These are phyloP conservation scores for Parthenolecanium corni DNA, from an alignment of 2,888 invertebrate genomes.

Conservation along the genomic window DNA sequence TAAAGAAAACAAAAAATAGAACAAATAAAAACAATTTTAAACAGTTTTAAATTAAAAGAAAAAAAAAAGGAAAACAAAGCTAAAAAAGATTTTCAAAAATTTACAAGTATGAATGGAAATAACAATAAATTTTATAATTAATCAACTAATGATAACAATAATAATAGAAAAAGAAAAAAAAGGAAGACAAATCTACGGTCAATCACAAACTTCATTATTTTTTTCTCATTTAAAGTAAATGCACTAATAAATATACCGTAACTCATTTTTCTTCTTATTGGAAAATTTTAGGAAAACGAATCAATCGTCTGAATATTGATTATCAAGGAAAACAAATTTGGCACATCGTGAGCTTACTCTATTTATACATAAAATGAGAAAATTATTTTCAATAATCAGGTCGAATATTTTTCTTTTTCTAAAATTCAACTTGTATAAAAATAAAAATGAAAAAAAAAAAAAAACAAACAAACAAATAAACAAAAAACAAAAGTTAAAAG, in stretches of 20 bases:
- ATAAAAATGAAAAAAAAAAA: no score
- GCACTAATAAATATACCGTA: not conserved
- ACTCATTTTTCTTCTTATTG: not conserved
- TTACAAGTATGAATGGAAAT: no score
- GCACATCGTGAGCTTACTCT: not conserved
- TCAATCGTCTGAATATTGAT: not conserved
- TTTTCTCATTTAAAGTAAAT: not conserved
- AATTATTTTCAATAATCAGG: no score
- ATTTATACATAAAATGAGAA: no score
- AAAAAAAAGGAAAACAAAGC: not conserved
- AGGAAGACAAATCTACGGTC: not conserved
- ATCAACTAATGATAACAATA: not conserved
- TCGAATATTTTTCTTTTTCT: no score
- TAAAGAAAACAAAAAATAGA: not conserved
- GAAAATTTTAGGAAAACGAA: not conserved
- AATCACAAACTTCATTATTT: not conserved
- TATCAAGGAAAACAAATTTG: not conserved
- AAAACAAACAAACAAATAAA: no score
- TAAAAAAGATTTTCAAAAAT: not conserved
- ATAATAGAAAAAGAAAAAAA: not conserved
- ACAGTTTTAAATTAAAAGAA: not conserved
- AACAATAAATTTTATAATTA: not conserved
- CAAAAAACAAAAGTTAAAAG: no score
- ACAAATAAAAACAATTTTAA: not conserved
- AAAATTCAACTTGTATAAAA: no score